Percentiles rank a stretch among this genome's conserved stretches.
Evolutionary conservation across 2,888 invertebrate genomes (phyloP).

Genomic region (Sinohyriopsis cumingii): DNA sequence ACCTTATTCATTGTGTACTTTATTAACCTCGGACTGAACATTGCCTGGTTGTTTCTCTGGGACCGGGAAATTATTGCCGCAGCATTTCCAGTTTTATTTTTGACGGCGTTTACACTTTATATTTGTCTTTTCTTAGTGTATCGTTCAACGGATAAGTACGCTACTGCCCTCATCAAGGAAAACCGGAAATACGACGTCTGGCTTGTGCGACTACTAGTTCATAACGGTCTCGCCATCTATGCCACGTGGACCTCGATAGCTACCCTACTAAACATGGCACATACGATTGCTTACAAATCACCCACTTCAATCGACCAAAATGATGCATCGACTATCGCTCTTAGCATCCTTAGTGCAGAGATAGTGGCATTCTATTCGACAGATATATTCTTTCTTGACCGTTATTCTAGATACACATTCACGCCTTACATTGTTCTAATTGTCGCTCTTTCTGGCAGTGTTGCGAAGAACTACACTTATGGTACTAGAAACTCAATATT

Average conservation of each 20-base stretch:
- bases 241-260: constrained; percentile 66
- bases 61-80: constrained; percentile 54
- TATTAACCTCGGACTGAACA: constrained; percentile 49
- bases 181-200: constrained; percentile 55
- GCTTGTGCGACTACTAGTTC: constrained; percentile 60
- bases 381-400: constrained; percentile 60
- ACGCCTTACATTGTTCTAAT: constrained; percentile 65
- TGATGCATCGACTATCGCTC: constrained; percentile 50
- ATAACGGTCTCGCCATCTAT: constrained; percentile 67
- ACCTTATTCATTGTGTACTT: constrained; percentile 49
- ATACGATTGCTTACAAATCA: constrained; percentile 51
- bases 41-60: constrained; percentile 64
- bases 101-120: constrained; percentile 49
- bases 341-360: constrained; percentile 51
- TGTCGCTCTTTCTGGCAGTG: constrained; percentile 58
- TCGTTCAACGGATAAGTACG: constrained; percentile 43
- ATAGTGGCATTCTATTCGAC: constrained; percentile 56
- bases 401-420: constrained; percentile 63
- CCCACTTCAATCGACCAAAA: constrained; percentile 26
- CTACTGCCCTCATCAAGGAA: constrained; percentile 41
- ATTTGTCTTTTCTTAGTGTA: constrained; percentile 53
- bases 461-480: constrained; percentile 53
- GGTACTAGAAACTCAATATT: constrained; percentile 53
- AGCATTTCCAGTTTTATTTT: constrained; percentile 41
- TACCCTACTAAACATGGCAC: constrained; percentile 61